Evolutionary conservation across 2,888 invertebrate genomes (phyloP), one percentile per base, ranked within the genome.

Genomic region (Lepetodrilus schrolli): DNA sequence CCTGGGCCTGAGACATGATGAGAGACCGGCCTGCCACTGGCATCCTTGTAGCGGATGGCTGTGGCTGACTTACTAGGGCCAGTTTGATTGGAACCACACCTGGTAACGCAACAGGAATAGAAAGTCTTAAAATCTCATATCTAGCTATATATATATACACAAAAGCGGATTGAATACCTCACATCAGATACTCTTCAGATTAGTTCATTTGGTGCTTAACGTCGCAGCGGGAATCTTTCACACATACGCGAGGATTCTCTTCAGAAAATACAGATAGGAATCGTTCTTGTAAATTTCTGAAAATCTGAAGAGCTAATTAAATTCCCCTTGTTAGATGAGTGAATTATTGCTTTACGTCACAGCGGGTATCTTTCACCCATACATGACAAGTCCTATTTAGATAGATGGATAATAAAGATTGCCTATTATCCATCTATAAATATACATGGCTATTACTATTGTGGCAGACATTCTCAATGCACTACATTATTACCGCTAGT

Each of bases 81-180:
- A 70, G 37, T 37, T 51, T 70, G 10, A 51, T 48, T 21, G 70
- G 51, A 10, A 51, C 36, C 13, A 51, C 37, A 48, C 36, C 70
- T 70, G 51, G 1, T 51, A 70, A n/a, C n/a, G 43, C 17, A 4
- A 10, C 43, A 43, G 43, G 4, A 43, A 43, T 43, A 43, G 7
- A 10, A 43, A n/a, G n/a, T 48, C 7, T 38, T 38, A 5, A 38
- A 38, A 38, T n/a, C n/a, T n/a, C n/a, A n/a, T n/a, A n/a, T n/a
- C n/a, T n/a, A n/a, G n/a, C 38, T 38, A 38, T 10, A 38, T 5
- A 8, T 38, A 8, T 38, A 38, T 38, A 38, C 38, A 38, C 38
- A 38, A n/a, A 3, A 47, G 2, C 13, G 17, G 13, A 4, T 2
- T 4, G 47, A 4, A n/a, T 4, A 3, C 13, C 17, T 7, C 47